Evolutionary conservation across 2,113 vertebrate genomes (phyloP).

Genomic region (Dendropsophus ebraccatus): DNA sequence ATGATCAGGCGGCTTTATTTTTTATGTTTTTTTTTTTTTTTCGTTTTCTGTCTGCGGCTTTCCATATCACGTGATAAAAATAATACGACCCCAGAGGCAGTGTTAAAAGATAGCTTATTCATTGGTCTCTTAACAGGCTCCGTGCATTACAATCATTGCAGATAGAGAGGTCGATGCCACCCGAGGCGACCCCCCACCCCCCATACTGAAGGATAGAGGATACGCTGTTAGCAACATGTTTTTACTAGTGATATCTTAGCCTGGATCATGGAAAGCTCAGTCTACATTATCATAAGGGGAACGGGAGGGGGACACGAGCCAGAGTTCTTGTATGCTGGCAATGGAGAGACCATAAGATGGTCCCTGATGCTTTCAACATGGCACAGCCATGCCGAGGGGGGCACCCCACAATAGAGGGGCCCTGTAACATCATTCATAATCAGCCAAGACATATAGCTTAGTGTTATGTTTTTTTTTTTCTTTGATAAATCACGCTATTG

Average conservation of each 20-base stretch:
- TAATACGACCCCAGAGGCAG: slow-evolving; percentile 33
- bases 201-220: no score
- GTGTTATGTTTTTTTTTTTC: no score
- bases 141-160: slow-evolving; percentile 20
- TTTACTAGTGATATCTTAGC: not conserved
- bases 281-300: not conserved
- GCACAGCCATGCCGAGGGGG: not conserved
- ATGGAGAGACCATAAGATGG: no score
- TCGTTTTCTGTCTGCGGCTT: slow-evolving; percentile 34
- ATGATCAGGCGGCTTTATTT: slow-evolving; percentile 59
- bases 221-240: not conserved
- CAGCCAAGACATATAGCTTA: slow-evolving; percentile 29
- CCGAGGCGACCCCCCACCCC: no score
- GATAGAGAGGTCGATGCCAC: no score
- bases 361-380: not conserved
- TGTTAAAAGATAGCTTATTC: slow-evolving; percentile 42
- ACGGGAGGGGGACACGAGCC: not conserved
- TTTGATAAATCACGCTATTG: slow-evolving; percentile 22
- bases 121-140: not conserved
- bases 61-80: slow-evolving; percentile 46
- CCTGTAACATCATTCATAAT: not conserved
- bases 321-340: not conserved
- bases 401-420: not conserved
- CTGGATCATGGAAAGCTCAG: slow-evolving; percentile 17
- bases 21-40: not conserved